Conservation (phyloP, 2,797 vertebrate species). For the Tapirus indicus region DNA sequence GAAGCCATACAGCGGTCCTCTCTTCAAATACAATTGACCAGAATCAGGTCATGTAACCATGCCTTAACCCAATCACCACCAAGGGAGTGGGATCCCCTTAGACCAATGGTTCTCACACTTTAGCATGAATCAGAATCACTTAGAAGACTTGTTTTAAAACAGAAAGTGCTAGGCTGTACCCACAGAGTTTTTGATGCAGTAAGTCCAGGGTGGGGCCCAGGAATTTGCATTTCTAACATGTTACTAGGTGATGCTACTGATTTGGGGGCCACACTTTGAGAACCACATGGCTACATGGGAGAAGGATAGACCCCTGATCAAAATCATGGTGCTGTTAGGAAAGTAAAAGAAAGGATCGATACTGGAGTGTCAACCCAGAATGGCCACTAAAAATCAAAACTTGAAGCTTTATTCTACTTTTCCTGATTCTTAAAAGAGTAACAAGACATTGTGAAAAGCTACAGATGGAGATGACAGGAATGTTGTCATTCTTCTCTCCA, state of each 20-base stretch:
- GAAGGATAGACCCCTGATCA: not conserved
- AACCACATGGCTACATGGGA: not conserved
- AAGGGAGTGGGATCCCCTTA: not conserved
- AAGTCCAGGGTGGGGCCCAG: not conserved
- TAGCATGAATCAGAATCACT: not conserved
- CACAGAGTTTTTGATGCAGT: not conserved
- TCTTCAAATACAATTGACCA: conserved; percentile 28
- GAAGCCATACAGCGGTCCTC: not conserved
- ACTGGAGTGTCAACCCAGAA: not conserved
- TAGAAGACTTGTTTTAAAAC: not conserved
- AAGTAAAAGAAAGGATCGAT: not conserved
- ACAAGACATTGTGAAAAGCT: not conserved
- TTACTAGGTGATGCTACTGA: not conserved
- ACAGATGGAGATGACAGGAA: not conserved
- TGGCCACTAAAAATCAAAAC: not conserved
- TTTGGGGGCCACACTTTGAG: not conserved
- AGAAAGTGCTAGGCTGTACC: not conserved
- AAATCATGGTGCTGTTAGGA: not conserved
- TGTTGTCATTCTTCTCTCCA: not conserved
- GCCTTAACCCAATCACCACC: not conserved
- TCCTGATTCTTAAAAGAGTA: not conserved
- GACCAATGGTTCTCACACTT: not conserved
- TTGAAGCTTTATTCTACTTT: not conserved
- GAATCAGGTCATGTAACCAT: not conserved
- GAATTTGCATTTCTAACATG: not conserved